Conservation (phyloP, 2,113 vertebrate species). For the Neolamprologus longior region DNA sequence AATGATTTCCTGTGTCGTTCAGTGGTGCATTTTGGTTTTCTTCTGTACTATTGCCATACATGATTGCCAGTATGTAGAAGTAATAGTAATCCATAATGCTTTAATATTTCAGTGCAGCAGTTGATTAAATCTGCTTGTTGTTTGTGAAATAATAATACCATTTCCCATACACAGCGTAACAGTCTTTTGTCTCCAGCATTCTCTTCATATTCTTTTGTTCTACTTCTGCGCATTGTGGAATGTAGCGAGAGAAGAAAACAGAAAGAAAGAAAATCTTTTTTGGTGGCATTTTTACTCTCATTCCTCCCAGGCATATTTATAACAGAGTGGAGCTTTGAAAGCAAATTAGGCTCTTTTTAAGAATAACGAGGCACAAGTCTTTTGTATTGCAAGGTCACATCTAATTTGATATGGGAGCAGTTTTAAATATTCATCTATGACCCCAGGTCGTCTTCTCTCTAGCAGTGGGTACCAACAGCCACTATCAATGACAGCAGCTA, state of each 20-base stretch:
- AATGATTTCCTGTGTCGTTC: not conserved
- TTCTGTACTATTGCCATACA: not conserved
- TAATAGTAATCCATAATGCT: not conserved
- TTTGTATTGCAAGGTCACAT: conserved; percentile 58
- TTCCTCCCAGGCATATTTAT: conserved; percentile 24
- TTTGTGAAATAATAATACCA: not conserved
- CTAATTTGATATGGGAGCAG: conserved; percentile 59
- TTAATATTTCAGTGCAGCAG: not conserved
- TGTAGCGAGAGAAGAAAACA: not conserved
- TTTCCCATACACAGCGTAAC: not conserved
- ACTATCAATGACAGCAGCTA: not conserved
- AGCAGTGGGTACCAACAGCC: not conserved
- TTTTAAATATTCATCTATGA: conserved; percentile 68
- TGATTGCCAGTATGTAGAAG: not conserved
- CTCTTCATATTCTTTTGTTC: not conserved
- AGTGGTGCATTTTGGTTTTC: not conserved
- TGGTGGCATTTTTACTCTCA: not conserved
- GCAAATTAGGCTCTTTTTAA: conserved; percentile 41
- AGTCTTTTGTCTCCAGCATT: not conserved
- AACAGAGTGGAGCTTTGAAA: not conserved
- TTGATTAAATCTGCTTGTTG: not conserved
- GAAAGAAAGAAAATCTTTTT: not conserved
- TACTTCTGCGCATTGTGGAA: not conserved
- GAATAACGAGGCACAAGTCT: conserved; percentile 23
- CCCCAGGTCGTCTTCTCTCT: conserved; percentile 46